Evolutionary conservation across 2,888 invertebrate species (phyloP).

Genomic region (Sialis lutaria): DNA sequence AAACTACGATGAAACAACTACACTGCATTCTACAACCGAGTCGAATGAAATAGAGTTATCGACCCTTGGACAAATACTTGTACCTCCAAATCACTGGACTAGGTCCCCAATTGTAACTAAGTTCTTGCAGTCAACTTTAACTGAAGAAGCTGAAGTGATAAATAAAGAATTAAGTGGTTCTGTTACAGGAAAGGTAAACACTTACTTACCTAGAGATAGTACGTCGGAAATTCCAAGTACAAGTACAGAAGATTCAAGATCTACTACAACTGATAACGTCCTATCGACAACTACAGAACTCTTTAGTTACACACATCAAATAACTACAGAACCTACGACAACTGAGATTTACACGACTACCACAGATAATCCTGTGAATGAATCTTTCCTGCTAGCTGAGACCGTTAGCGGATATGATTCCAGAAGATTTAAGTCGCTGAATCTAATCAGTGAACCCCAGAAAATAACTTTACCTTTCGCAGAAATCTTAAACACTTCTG

Average conservation of each 20-base stretch:
- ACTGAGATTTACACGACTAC: constrained; percentile 6
- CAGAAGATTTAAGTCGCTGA: neutral
- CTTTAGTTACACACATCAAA: constrained; percentile 10
- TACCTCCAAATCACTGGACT: constrained; percentile 22
- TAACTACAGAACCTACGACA: constrained; percentile 7
- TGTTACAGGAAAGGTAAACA: constrained; percentile 20
- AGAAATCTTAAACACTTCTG: constrained; percentile 39
- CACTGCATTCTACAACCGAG: neutral
- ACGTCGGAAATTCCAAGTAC: constrained; percentile 10
- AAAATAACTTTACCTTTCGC: constrained; percentile 24
- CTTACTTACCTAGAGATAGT: constrained; percentile 19
- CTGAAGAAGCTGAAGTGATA: constrained; percentile 51
- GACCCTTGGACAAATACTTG: constrained; percentile 5
- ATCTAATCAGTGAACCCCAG: constrained; percentile 1
- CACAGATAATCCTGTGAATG: neutral
- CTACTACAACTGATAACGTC: constrained; percentile 14
- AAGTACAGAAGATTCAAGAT: constrained; percentile 16
- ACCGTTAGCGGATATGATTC: neutral
- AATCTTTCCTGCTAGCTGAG: constrained; percentile 3
- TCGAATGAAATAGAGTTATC: neutral
- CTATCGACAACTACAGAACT: constrained; percentile 5
- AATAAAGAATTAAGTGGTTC: constrained; percentile 35
- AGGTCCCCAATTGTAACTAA: constrained; percentile 28
- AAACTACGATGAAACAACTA: constrained; percentile 15
- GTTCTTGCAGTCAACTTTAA: constrained; percentile 50